A percentile compares a stretch with the other conserved stretches of the same genome.
Conservation (phyloP, 2,888 invertebrate genomes). For the Lepidochrysops patricia region DNA sequence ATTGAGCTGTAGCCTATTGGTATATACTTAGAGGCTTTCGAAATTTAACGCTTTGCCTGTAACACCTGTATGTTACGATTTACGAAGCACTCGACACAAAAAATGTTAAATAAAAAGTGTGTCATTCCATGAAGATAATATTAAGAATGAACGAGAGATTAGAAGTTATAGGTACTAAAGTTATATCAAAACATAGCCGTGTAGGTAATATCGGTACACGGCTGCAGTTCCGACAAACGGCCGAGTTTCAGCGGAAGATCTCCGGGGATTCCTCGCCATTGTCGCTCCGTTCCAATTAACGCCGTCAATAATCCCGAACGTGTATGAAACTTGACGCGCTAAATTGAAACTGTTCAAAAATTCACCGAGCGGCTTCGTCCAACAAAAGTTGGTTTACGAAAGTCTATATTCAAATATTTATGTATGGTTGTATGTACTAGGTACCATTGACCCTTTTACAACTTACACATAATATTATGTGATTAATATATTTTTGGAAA, state of each 20-base stretch:
- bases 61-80: no score
- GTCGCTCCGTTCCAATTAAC: conserved; percentile 31
- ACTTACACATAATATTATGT: no score
- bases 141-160: no score
- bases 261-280: conserved; percentile 43
- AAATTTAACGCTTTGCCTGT: no score
- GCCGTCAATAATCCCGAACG: conserved; percentile 28
- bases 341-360: conserved; percentile 7
- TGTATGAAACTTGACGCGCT: conserved; percentile 4
- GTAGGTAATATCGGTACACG: conserved; percentile 21
- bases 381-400: neutral
- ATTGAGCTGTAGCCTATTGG: no score
- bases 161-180: no score
- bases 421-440: neutral
- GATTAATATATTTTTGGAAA: no score
- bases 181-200: neutral
- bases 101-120: no score
- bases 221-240: conserved; percentile 32
- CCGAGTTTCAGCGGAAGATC: conserved; percentile 56
- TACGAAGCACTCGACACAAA: no score
- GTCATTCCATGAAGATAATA: no score
- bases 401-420: neutral
- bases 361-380: neutral
- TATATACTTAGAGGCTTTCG: no score
- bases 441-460: no score